These are phyloP conservation scores for Aphidius gifuensis DNA, from an alignment of 1,140 invertebrate genomes.

Conservation along the genomic window DNA sequence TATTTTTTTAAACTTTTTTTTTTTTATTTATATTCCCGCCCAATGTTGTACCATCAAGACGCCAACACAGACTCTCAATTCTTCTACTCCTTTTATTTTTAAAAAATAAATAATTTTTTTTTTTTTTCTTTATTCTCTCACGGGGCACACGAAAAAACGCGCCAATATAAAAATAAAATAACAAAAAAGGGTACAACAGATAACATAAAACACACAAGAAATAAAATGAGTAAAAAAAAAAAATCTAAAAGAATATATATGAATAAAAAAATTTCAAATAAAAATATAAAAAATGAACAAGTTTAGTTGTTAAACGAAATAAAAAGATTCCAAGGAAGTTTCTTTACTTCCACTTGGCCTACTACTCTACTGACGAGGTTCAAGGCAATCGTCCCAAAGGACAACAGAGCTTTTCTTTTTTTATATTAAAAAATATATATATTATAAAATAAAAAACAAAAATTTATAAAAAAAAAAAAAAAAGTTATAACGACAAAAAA, in stretches of 20 bases:
- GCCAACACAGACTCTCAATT: no score
- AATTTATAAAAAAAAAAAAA: no score
- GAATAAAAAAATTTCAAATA: conserved; percentile 10
- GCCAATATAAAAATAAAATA: conserved; percentile 12
- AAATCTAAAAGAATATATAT: conserved; percentile 14
- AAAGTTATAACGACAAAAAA: not conserved
- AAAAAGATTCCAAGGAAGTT: conserved; percentile 39
- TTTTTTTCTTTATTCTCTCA: no score
- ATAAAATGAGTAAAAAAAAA: not conserved
- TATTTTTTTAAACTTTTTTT: not conserved
- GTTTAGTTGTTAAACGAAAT: conserved; percentile 39
- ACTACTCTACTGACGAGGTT: conserved; percentile 46
- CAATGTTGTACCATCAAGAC: conserved; percentile 3
- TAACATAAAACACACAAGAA: no score
- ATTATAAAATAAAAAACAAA: no score
- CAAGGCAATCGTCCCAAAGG: conserved; percentile 30
- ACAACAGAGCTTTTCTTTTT: conserved; percentile 43
- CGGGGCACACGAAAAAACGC: not conserved
- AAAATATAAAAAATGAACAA: conserved; percentile 8
- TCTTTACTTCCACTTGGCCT: conserved; percentile 47
- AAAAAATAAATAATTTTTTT: no score
- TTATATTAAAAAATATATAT: no score
- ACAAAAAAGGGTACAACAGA: no score
- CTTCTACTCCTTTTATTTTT: no score
- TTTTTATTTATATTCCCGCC: not conserved